phyloP scores from a whole-genome alignment of 2,888 invertebrate species.

The Rhagophthalmus giganteus region DNA sequence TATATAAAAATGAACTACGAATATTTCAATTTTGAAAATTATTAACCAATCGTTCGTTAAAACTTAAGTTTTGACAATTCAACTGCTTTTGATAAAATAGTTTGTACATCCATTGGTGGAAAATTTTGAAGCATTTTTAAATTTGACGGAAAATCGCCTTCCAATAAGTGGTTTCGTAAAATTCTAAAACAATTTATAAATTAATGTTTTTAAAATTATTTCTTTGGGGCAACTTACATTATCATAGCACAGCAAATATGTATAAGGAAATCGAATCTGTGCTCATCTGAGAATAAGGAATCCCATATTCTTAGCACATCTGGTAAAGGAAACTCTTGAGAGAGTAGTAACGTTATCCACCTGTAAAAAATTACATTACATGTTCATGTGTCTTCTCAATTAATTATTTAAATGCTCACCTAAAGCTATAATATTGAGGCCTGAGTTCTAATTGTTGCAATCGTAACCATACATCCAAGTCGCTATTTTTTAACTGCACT shows the following conservation, averaged over 20 bases:
- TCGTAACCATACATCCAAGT: conserved; percentile 74
- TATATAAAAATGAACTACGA: too few relatives aligned
- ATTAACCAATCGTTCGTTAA: too few relatives aligned
- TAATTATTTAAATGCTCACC: conserved; percentile 56
- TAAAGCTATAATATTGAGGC: conserved; percentile 95
- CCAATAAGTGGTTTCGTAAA: conserved; percentile 78
- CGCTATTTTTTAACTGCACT: conserved; percentile 74
- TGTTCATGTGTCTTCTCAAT: not conserved
- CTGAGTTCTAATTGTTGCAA: conserved; percentile 83
- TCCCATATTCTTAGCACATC: conserved; percentile 99
- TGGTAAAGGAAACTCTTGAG: conserved; percentile 96
- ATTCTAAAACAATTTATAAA: conserved; percentile 63
- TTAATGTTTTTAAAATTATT: not conserved
- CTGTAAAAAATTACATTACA: conserved; percentile 58
- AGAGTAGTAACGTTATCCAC: conserved; percentile 92
- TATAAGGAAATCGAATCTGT: conserved; percentile 88
- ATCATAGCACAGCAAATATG: conserved; percentile 97
- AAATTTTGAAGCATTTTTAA: conserved; percentile 93
- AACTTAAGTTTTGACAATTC: conserved; percentile 58
- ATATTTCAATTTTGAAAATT: too few relatives aligned
- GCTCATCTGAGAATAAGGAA: conserved; percentile 86
- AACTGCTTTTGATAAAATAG: conserved; percentile 78
- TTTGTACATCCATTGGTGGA: conserved; percentile 85
- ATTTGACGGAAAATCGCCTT: conserved; percentile 90
- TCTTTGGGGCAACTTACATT: conserved; percentile 67